A percentile compares a stretch with the other conserved stretches of the same genome.
Conservation (phyloP, 2,797 vertebrate species). For the Crocidura indochinensis region DNA sequence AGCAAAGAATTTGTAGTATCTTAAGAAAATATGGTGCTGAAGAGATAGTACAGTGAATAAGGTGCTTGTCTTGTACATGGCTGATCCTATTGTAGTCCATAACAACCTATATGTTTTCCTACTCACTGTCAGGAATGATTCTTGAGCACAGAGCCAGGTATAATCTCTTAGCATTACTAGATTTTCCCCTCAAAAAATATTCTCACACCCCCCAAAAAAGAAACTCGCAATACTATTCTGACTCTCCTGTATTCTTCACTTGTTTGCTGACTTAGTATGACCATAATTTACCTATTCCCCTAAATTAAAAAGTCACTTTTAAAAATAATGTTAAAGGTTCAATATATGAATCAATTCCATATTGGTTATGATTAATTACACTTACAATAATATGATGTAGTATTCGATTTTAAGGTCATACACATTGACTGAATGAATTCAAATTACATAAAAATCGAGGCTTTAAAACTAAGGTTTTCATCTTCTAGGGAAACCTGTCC, state of each 20-base stretch:
- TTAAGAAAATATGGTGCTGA: background rate
- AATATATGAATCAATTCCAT: no score
- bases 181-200: no score
- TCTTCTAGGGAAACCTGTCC: background rate
- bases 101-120: no score
- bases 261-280: background rate
- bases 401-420: slow-evolving; percentile 12
- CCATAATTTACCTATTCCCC: background rate
- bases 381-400: background rate
- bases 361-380: no score
- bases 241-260: background rate
- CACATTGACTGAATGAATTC: background rate
- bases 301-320: slow-evolving; percentile 41
- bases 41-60: no score
- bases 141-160: no score
- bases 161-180: no score
- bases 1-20: background rate
- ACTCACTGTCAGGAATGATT: no score
- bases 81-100: no score
- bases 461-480: slow-evolving; percentile 21
- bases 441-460: slow-evolving; percentile 22
- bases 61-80: no score
- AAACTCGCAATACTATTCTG: background rate
- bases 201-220: background rate
- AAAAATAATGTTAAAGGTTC: background rate